Evolutionary conservation across 92 coral and sea anemone species (phyloP).

Genomic region (Pocillopora grandis): DNA sequence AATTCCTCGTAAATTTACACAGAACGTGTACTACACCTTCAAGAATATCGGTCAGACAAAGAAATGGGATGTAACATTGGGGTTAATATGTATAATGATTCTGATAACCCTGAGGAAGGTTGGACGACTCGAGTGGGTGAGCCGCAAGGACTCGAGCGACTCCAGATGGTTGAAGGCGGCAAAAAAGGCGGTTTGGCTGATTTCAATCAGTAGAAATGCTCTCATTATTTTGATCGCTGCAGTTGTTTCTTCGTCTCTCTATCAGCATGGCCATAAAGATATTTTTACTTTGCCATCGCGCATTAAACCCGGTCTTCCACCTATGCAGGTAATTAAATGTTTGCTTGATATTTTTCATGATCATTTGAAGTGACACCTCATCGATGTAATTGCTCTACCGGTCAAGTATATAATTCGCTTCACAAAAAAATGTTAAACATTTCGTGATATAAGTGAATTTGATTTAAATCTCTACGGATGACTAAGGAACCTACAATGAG

Average conservation of each 20-base stretch:
- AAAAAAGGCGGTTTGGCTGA: constrained; percentile 80
- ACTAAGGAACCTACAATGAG: not conserved
- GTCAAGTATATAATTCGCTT: not conserved
- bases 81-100: constrained; percentile 68
- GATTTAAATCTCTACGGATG: not conserved
- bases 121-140: constrained; percentile 82
- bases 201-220: constrained; percentile 85
- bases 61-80: constrained; percentile 85
- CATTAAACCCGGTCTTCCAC: constrained; percentile 84
- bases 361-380: not conserved
- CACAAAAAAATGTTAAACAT: not conserved
- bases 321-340: constrained; percentile 70
- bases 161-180: constrained; percentile 62
- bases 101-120: constrained; percentile 68
- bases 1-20: constrained; percentile 80
- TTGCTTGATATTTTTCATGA: not conserved
- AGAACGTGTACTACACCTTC: constrained; percentile 82
- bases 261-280: constrained; percentile 69
- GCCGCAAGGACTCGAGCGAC: constrained; percentile 51
- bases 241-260: constrained; percentile 59
- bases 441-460: not conserved
- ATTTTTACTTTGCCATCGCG: constrained; percentile 79
- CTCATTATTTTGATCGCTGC: constrained; percentile 76
- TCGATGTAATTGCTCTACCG: not conserved
- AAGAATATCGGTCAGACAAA: constrained; percentile 77